Conservation (phyloP, 1,140 invertebrate species). For the Rhizoglyphus robini region DNA sequence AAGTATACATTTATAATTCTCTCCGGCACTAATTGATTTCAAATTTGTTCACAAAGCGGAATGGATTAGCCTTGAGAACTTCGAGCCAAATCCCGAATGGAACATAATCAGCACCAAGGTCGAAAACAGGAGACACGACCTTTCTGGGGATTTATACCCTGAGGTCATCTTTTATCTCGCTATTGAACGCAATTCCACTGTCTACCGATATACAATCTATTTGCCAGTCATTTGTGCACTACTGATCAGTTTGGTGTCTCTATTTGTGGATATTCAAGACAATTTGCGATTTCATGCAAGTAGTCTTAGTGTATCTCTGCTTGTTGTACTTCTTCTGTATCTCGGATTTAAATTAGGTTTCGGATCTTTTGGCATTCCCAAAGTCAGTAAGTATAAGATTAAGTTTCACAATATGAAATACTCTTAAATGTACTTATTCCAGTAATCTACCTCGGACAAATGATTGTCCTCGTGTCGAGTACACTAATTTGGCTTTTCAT, state of each 20-base stretch:
- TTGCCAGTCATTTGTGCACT: neutral
- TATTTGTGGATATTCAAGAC: neutral
- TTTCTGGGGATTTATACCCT: slow-evolving; percentile 61
- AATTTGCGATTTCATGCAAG: slow-evolving; percentile 5
- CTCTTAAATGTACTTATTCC: too few species aligned
- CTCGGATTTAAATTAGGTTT: slow-evolving; percentile 2
- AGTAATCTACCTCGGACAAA: slow-evolving; percentile 16
- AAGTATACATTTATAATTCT: slow-evolving; percentile 11
- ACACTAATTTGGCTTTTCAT: slow-evolving; percentile 2
- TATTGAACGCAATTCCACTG: slow-evolving; percentile 81
- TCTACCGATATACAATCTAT: slow-evolving; percentile 45
- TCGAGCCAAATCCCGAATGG: slow-evolving; percentile 93
- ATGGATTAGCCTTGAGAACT: slow-evolving; percentile 70
- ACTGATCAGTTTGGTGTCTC: neutral
- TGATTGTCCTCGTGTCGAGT: neutral
- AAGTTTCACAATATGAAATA: too few species aligned
- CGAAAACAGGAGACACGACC: slow-evolving; percentile 53
- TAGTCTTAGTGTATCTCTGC: neutral
- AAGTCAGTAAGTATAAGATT: slow-evolving; percentile 17
- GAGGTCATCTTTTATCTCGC: slow-evolving; percentile 94
- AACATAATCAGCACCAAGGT: slow-evolving; percentile 86
- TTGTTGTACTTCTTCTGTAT: neutral
- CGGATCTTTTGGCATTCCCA: neutral
- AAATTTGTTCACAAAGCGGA: slow-evolving; percentile 18
- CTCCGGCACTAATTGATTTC: too few species aligned